Base-by-base conservation (phyloP, 2,797 vertebrate genomes). In the Sebastes ruberrimus region DNA sequence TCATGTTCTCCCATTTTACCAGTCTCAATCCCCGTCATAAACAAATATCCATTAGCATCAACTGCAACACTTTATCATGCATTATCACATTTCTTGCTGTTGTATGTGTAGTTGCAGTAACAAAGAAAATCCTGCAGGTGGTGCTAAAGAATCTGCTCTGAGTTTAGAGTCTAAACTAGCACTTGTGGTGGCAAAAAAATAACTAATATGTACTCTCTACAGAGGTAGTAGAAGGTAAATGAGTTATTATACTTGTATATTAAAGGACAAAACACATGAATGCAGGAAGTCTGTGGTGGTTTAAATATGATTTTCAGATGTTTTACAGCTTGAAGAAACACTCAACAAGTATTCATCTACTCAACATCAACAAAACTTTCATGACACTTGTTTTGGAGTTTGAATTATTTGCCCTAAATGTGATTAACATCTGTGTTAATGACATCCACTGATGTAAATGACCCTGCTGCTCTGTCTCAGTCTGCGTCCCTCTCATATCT, bases 401-500 rank as follows among this genome's bases (percentile, higher is more conserved):
- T 59, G 3, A 66, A 11, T 62, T 10, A 18, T 53, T 65, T 18
- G n/a, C 8, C 27, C 7, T 22, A 14, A 0, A 3, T 79, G 52
- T 81, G 57, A 73, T 67, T 63, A 46, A 53, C 35, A 32, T 57
- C 14, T 32, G 63, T 49, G 25, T 82, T 70, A 27, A 28, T 72
- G 68, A 65, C 60, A 10, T 32, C 61, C 3, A 2, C n/a, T 75
- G 59, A 82, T 80, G 69, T 72, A 52, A 86, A 32, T 59, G 64
- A 72, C 71, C 66, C 49, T 1, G 30, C 62, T 76, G 71, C 30
- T 23, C 61, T 6, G 55, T 63, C 74, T 84, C 81, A 46, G 52
- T 66, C 56, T 55, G 60, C 32, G 81, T 73, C 63, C 63, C 60
- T 81, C 75, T 86, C 75, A 23, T 84, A 84, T 92, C 82, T 87